Evolutionary conservation across 2,797 vertebrate genomes (phyloP).

Genomic region (Limosa lapponica): DNA sequence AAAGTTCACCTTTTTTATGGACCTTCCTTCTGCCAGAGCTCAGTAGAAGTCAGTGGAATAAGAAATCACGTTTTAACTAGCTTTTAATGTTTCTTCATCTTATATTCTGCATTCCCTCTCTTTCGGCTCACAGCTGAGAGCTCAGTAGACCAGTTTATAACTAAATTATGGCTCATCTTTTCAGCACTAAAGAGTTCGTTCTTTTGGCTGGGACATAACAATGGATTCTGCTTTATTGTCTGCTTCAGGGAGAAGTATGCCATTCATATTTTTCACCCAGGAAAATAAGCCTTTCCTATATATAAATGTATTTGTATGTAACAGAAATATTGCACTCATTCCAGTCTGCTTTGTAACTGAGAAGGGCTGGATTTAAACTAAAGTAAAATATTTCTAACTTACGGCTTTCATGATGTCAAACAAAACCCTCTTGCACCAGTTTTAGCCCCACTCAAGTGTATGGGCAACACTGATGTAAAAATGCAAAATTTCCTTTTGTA

Average conservation of each 20-base stretch:
- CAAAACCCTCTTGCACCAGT: not conserved
- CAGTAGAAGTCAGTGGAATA: not conserved
- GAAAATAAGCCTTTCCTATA: not conserved
- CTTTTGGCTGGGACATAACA: not conserved
- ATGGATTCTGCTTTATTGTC: not conserved
- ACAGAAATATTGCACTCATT: not conserved
- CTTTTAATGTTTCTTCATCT: not conserved
- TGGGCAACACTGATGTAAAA: not conserved
- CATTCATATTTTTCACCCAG: not conserved
- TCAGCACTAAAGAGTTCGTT: not conserved
- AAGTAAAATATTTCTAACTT: not conserved
- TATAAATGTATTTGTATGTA: not conserved
- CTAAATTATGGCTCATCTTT: not conserved
- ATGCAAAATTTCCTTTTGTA: not conserved
- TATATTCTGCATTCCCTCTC: not conserved
- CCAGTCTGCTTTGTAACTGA: not conserved
- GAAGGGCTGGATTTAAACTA: not conserved
- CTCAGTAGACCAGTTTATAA: not conserved
- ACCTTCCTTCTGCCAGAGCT: not conserved
- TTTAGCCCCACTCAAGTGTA: not conserved
- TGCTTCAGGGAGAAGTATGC: not conserved
- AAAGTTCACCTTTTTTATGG: conserved; percentile 20
- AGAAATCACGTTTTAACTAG: not conserved
- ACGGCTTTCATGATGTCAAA: not conserved
- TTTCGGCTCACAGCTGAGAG: not conserved